Conservation (phyloP, 2,113 vertebrate genomes). For the Pterocles orientalis region DNA sequence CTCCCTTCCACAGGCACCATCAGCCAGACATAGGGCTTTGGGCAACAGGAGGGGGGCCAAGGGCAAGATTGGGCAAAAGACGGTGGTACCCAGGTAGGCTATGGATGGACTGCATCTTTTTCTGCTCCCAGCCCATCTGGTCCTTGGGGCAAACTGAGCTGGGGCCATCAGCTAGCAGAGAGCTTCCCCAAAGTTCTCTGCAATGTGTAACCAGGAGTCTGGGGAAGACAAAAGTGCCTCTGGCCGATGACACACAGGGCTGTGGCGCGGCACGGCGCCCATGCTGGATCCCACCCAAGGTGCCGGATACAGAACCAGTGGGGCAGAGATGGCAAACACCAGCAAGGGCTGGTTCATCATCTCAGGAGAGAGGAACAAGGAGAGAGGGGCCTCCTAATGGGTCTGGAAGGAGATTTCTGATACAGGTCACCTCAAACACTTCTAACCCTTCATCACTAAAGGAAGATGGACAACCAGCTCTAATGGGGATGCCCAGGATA, state of each 20-base stretch:
- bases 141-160: background rate
- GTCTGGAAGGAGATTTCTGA: background rate
- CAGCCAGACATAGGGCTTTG: background rate
- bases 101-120: background rate
- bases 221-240: background rate
- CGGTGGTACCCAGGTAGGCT: background rate
- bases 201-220: background rate
- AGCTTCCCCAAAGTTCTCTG: background rate
- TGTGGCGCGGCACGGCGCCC: background rate
- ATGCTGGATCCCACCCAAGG: background rate
- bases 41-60: rapidly evolving
- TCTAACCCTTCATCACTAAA: background rate
- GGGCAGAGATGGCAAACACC: rapidly evolving
- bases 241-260: background rate
- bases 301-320: rapidly evolving
- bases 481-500: background rate
- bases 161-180: background rate
- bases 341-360: background rate
- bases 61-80: background rate
- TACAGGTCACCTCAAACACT: background rate
- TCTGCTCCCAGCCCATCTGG: rapidly evolving
- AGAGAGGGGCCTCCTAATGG: background rate
- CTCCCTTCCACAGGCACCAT: background rate
- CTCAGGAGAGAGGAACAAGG: background rate
- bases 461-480: background rate